Conservation (phyloP, 2,888 invertebrate genomes). For the Vanessa cardui region DNA sequence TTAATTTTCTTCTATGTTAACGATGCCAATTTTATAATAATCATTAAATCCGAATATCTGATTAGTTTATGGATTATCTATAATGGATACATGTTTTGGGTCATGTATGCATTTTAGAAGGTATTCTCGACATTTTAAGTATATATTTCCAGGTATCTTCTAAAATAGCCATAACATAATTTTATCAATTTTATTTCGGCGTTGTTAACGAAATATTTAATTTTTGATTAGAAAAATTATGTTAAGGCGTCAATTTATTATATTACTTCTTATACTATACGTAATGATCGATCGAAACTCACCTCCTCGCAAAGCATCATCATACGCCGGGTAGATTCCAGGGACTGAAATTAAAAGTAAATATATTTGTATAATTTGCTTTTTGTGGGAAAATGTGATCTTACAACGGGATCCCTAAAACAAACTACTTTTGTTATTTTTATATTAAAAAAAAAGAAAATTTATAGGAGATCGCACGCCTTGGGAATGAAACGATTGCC, state of each 20-base stretch:
- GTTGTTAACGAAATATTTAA: too few relatives aligned
- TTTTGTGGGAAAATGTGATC: too few relatives aligned
- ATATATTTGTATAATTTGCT: neutral
- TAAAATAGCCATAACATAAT: conserved; percentile 26
- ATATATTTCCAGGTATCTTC: conserved; percentile 36
- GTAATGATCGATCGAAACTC: conserved; percentile 61
- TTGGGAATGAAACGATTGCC: too few relatives aligned
- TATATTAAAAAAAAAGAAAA: too few relatives aligned
- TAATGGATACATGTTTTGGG: neutral
- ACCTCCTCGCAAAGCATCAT: conserved; percentile 96
- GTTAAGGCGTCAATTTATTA: conserved; percentile 24
- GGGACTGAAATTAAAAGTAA: conserved; percentile 85
- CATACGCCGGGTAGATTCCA: conserved; percentile 97
- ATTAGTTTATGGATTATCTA: neutral
- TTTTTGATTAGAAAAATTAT: conserved; percentile 6
- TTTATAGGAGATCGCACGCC: too few relatives aligned
- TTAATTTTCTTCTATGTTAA: neutral
- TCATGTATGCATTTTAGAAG: conserved; percentile 47
- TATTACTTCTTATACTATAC: conserved; percentile 7
- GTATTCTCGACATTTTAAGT: conserved; percentile 59
- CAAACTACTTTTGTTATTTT: too few relatives aligned
- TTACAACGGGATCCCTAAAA: too few relatives aligned
- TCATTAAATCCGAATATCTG: neutral
- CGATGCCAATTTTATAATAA: neutral
- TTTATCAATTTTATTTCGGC: neutral